Evolutionary conservation across 2,113 vertebrate species (phyloP), one percentile per base, ranked within the genome.

Genomic region (Platycercus adscitus): DNA sequence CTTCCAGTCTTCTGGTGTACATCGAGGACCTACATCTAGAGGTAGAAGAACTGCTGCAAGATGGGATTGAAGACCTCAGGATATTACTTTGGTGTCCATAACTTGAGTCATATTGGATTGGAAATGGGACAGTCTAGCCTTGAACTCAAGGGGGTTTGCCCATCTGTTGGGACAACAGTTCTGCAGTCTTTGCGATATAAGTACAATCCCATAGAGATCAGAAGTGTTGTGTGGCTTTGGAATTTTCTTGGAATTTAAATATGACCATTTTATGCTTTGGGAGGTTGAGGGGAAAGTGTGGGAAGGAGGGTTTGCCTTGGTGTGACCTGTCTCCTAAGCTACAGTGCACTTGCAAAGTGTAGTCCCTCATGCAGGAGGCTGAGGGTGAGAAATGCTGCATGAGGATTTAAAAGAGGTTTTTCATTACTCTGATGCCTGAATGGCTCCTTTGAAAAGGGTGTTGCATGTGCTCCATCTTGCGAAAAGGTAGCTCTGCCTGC

Each of bases 321-420:
- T 0, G 0, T 44, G 23, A 46, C 29, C 33, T 75, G 5, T 17
- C 31, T 56, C 46, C 21, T 78, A 37, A 49, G 5, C 9, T 47
- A 10, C n/a, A 44, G 8, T 0, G 0, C 0, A 0, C 47, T 52
- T 81, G 10, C 15, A n/a, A 49, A 31, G 4, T 1, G 3, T 11
- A 47, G 2, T 1, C 9, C 23, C 6, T 0, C 5, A 5, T 24
- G 17, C 25, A 56, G 56, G 23, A 81, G 12, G 17, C 4, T 41
- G 50, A 80, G 44, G 56, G 37, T 0, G 2, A 49, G 47, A 56
- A 24, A 16, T 12, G 29, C 13, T 56, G 20, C 0, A 1, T 11
- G 15, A 47, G 53, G 12, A 24, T 73, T 41, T 39, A n/a, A 49
- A 44, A 64, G 47, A 41, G 8, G 0, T 10, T 80, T 88, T 73